Percentiles rank a stretch among this genome's conserved stretches.
Conservation (phyloP, 2,888 invertebrate species). For the Tanypteryx hageni region DNA sequence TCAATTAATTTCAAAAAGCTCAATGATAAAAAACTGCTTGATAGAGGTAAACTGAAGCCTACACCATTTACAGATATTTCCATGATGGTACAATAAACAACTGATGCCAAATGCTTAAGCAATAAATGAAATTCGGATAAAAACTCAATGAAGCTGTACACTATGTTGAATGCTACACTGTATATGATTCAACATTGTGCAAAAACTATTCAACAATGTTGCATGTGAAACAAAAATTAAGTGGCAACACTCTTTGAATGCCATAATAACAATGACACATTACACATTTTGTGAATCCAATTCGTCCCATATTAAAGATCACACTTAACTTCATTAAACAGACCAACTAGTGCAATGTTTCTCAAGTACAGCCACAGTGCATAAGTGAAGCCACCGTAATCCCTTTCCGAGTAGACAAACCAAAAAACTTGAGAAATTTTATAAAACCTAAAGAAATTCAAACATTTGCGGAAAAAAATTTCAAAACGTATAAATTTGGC, state of each 20-base stretch:
- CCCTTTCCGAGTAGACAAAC: not conserved
- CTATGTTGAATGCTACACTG: not conserved
- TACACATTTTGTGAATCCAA: slow-evolving; percentile 4
- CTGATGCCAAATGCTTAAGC: too few species aligned
- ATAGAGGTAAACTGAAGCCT: slow-evolving; percentile 4
- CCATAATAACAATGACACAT: not conserved
- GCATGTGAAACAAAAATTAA: not conserved
- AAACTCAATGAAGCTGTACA: slow-evolving; percentile 2
- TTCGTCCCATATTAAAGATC: slow-evolving; percentile 19
- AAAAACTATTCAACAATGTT: not conserved
- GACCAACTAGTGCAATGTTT: slow-evolving; percentile 33
- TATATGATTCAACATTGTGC: not conserved
- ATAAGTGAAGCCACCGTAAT: not conserved
- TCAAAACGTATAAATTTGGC: too few species aligned
- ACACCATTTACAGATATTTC: not conserved
- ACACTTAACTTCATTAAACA: slow-evolving; percentile 33
- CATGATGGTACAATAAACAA: not conserved
- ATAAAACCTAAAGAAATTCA: too few species aligned
- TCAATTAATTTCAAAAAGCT: not conserved
- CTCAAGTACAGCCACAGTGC: slow-evolving; percentile 26
- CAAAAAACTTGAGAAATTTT: too few species aligned
- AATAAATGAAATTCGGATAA: too few species aligned
- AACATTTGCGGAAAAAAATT: too few species aligned
- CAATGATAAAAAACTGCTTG: not conserved
- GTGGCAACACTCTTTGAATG: slow-evolving; percentile 22